These are phyloP conservation scores for Ophioninae sp. DNA, from an alignment of 2,888 invertebrate species.

Conservation along the genomic window DNA sequence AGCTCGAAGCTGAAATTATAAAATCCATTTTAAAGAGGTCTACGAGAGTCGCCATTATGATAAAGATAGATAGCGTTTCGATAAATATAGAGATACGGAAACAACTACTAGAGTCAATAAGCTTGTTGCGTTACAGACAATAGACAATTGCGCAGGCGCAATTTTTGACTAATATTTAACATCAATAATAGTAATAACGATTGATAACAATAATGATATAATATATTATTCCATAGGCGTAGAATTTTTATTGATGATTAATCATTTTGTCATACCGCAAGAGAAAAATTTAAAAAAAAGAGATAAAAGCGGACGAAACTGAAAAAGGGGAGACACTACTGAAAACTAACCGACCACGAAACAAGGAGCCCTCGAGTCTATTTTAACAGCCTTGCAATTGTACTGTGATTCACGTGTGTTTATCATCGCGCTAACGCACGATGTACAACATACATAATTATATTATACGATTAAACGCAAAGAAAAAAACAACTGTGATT, in stretches of 20 bases:
- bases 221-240: conserved; percentile 60
- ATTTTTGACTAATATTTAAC: conserved; percentile 64
- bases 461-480: conserved; percentile 65
- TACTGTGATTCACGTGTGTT: conserved; percentile 75
- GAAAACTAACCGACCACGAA: conserved; percentile 66
- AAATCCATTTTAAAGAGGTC: conserved; percentile 27
- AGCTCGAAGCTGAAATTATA: conserved; percentile 48
- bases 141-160: conserved; percentile 77
- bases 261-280: conserved; percentile 52
- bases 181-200: conserved; percentile 35
- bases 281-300: conserved; percentile 15
- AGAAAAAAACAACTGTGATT: conserved; percentile 59
- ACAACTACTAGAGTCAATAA: conserved; percentile 67
- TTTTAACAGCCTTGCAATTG: conserved; percentile 69
- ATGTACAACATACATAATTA: conserved; percentile 65
- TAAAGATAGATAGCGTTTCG: conserved; percentile 37
- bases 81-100: conserved; percentile 71
- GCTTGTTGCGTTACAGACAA: conserved; percentile 74
- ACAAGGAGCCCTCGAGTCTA: conserved; percentile 64
- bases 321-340: conserved; percentile 50
- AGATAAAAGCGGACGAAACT: conserved; percentile 26
- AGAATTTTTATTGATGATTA: conserved; percentile 61
- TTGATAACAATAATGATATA: conserved; percentile 57
- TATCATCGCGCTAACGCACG: conserved; percentile 67
- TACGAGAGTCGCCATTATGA: conserved; percentile 48